phyloP scores from a whole-genome alignment of 2,113 vertebrate genomes.

The Mirounga angustirostris region DNA sequence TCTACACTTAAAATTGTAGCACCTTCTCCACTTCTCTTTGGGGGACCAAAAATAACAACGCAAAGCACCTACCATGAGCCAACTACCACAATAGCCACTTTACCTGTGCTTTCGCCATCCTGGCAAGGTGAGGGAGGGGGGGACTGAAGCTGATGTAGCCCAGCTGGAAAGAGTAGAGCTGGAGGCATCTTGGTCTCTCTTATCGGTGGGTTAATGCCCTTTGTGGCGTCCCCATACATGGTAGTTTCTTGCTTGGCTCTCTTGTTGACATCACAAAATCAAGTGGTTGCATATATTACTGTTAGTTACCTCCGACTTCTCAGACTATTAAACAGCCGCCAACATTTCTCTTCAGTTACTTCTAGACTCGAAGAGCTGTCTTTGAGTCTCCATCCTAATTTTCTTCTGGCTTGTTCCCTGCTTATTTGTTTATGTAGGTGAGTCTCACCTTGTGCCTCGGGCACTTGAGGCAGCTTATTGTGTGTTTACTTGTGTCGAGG shows the following conservation, averaged over 20 bases:
- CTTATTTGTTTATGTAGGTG: neutral
- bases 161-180: neutral
- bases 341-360: neutral
- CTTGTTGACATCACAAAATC: neutral
- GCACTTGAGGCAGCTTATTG: neutral
- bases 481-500: neutral
- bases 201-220: neutral
- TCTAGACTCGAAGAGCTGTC: neutral
- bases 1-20: neutral
- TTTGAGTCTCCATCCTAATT: neutral
- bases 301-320: neutral
- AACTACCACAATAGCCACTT: no score
- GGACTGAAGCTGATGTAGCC: neutral
- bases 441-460: neutral
- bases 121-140: neutral
- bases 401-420: neutral
- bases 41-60: neutral
- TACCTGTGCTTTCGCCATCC: neutral
- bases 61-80: neutral
- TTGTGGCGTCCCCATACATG: fast-evolving
- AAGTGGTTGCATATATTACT: neutral
- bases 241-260: neutral
- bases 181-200: neutral
- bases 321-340: neutral
- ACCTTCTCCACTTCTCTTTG: neutral